Evolutionary conservation across 1,140 invertebrate species (phyloP), one percentile per base, ranked within the genome.

Genomic region (Calephelis virginiensis): DNA sequence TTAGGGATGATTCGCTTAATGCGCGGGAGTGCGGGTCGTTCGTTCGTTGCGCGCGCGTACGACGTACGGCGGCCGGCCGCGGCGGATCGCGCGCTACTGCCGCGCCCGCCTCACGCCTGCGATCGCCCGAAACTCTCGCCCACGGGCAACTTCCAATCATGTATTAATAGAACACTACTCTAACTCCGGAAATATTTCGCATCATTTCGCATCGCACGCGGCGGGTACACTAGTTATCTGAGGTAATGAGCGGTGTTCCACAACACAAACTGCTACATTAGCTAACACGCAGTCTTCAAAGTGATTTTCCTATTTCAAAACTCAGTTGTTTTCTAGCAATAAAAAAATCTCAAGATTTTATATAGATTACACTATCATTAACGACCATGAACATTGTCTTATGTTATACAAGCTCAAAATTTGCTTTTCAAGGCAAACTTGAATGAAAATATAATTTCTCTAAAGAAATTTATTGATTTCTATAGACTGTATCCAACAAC

Each of bases 181-280:
- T 83, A 84, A 90, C 88, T 89, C 88, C 86, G 88, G 88, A 90
- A 90, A 90, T 90, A 90, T 90, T 90, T 90, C 82, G 88, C 88
- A 84, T 88, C 86, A 88, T 86, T 90, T 89, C 81, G 88, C 87
- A 87, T 85, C 78, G 76, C 84, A 83, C 79, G 80, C 80, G 70
- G 75, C 77, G 67, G 67, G 69, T 67, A 50, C 40, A 70, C 77
- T 80, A 76, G 76, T 86, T 84, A 82, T 81, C 85, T 78, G 75
- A 82, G 83, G 80, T 81, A 85, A 86, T 68, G 67, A 66, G 68
- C 77, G 76, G 65, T 72, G 61, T 28, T 37, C 61, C 61, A 37
- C 11, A 37, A 49, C 45, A 53, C 38, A 56, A 56, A 56, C 4
- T 56, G 53, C 28, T 56, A 37, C 6, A 37, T 38, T 17, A 13